phyloP scores from a whole-genome alignment of 2,888 invertebrate genomes.

The Nomada lathburiana region DNA sequence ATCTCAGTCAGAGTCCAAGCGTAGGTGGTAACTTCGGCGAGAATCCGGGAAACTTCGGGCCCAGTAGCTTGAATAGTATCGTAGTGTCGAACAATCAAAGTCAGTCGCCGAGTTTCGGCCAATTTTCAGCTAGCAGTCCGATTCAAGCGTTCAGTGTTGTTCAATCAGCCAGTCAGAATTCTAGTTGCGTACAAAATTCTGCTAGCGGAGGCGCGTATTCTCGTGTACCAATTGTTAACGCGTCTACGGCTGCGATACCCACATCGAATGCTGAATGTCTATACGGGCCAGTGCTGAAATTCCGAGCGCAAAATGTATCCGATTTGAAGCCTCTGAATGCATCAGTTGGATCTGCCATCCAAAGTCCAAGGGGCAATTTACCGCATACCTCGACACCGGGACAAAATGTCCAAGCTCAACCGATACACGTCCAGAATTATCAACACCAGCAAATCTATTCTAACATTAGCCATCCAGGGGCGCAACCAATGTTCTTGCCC shows the following conservation, averaged over 20 bases:
- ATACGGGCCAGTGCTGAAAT: conserved; percentile 83
- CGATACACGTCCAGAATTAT: conserved; percentile 78
- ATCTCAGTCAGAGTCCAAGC: conserved; percentile 80
- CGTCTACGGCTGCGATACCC: conserved; percentile 59
- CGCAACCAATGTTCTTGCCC: conserved; percentile 71
- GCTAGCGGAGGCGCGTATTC: conserved; percentile 52
- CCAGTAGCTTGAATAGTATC: conserved; percentile 69
- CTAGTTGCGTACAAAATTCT: conserved; percentile 49
- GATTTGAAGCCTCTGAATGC: conserved; percentile 69
- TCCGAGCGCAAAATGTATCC: conserved; percentile 75
- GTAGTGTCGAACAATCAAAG: conserved; percentile 51
- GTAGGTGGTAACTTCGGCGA: conserved; percentile 77
- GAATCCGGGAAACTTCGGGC: conserved; percentile 74
- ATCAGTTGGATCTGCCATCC: conserved; percentile 66
- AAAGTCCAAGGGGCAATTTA: conserved; percentile 69
- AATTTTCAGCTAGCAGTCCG: conserved; percentile 44
- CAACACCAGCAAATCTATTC: conserved; percentile 81
- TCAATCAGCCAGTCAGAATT: conserved; percentile 53
- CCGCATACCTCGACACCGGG: conserved; percentile 71
- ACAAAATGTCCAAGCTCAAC: conserved; percentile 71
- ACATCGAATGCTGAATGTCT: conserved; percentile 75
- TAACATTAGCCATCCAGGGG: conserved; percentile 73
- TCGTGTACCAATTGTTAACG: conserved; percentile 60
- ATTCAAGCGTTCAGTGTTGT: conserved; percentile 42
- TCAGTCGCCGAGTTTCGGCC: conserved; percentile 56